Percentiles rank a stretch among this genome's conserved stretches.
phyloP scores from a whole-genome alignment of 1,140 invertebrate genomes.

The Halesus radiatus region DNA sequence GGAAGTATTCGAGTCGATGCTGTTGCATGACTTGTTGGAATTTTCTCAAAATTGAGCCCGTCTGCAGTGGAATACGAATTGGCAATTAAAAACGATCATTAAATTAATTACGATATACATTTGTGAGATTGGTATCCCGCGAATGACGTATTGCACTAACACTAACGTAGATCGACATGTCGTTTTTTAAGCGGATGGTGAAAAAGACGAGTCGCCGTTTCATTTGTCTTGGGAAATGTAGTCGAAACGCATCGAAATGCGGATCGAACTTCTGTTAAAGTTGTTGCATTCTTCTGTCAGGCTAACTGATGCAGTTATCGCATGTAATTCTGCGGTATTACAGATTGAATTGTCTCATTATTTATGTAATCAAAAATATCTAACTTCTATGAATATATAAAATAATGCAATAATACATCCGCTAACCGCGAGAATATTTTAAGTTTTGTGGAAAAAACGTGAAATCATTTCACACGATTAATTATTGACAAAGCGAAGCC shows the following conservation, averaged over 20 bases:
- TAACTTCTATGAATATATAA: too few relatives aligned
- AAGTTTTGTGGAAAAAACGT: slow-evolving; percentile 4
- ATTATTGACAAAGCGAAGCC: slow-evolving; percentile 13
- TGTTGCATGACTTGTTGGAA: slow-evolving; percentile 1
- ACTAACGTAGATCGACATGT: slow-evolving; percentile 21
- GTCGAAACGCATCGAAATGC: slow-evolving; percentile 44
- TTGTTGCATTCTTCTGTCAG: slow-evolving; percentile 22
- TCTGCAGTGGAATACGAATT: slow-evolving; percentile 17
- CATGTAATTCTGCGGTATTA: too few relatives aligned
- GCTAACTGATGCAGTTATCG: too few relatives aligned
- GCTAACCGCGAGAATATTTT: background rate
- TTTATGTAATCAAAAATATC: too few relatives aligned
- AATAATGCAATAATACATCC: background rate
- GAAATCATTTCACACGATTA: background rate
- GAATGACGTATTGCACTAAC: slow-evolving; percentile 28
- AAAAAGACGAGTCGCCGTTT: slow-evolving; percentile 33
- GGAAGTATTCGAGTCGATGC: slow-evolving; percentile 9
- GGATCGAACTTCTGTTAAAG: slow-evolving; percentile 28
- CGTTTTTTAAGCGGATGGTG: background rate
- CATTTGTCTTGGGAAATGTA: slow-evolving; percentile 36
- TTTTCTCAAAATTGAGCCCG: slow-evolving; percentile 35
- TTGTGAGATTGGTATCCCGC: slow-evolving; percentile 33
- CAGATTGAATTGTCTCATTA: too few relatives aligned
- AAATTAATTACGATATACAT: slow-evolving; percentile 38
- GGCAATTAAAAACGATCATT: slow-evolving; percentile 39